A percentile compares a stretch with the other conserved stretches of the same genome.
phyloP scores from a whole-genome alignment of 1,140 invertebrate genomes.

The Solenopsis fugax region DNA sequence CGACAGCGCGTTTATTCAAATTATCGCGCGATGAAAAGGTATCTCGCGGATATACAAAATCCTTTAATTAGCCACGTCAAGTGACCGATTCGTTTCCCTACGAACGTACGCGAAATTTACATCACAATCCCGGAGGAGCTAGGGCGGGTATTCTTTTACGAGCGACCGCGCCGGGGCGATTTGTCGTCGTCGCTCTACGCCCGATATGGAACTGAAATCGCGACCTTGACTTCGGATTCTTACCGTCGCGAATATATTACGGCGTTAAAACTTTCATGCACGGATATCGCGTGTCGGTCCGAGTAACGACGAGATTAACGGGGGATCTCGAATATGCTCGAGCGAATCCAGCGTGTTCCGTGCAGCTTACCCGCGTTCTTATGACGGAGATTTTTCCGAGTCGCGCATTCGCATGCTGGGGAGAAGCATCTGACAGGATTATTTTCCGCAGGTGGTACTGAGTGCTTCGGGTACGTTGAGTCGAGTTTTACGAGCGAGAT shows the following conservation, averaged over 20 bases:
- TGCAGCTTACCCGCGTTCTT: conserved; percentile 17
- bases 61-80: conserved; percentile 37
- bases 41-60: not conserved
- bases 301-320: conserved; percentile 53
- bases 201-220: conserved; percentile 48
- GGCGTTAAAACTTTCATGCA: conserved; percentile 56
- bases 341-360: not conserved
- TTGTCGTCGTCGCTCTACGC: conserved; percentile 36
- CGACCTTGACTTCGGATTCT: conserved; percentile 65
- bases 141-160: conserved; percentile 24
- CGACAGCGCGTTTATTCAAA: conserved; percentile 22
- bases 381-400: conserved; percentile 33
- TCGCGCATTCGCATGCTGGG: not conserved
- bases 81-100: conserved; percentile 15
- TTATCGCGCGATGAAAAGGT: not conserved
- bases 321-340: conserved; percentile 29
- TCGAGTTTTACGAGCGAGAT: conserved; percentile 44
- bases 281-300: conserved; percentile 53
- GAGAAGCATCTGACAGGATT: conserved; percentile 21
- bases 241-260: conserved; percentile 67
- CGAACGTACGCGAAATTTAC: conserved; percentile 27
- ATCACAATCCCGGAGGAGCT: not conserved
- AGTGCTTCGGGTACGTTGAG: not conserved
- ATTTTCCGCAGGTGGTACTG: conserved; percentile 26
- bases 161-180: conserved; percentile 1